Base-by-base conservation (phyloP, 1,140 invertebrate species). In the Holcopasites calliopsidis region DNA sequence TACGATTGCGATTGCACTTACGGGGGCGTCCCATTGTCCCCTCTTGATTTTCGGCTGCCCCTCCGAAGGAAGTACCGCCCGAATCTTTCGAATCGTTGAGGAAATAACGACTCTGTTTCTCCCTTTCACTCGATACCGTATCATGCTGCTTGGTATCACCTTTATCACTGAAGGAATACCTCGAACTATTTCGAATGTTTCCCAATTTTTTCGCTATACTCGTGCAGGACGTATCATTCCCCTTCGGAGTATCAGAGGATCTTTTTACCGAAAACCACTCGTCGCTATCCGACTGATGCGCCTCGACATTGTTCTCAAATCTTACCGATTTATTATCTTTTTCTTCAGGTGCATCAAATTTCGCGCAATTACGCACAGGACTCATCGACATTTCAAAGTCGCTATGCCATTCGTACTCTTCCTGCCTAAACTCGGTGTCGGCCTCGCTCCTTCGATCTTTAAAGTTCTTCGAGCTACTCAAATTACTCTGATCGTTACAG, bases 201-300 rank as follows among this genome's bases (percentile, higher is more conserved):
- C 75, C 40, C 26, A 85, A 72, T 64, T 84, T 82, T 8, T 71
- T 79, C 35, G 69, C 61, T 71, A 79, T 47, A 35, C 52, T 65
- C 1, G 11, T 33, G 47, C 13, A 5, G n/a, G 61, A 33, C n/a
- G 3, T 40, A 38, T 5, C 21, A 28, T 79, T 38, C 4, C 38
- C 49, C 23, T 54, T 52, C 2, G 11, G 7, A 2, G 5, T 18
- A 49, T 31, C 7, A n/a, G n/a, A n/a, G n/a, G n/a, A n/a, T n/a
- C n/a, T n/a, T n/a, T n/a, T n/a, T n/a, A n/a, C n/a, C n/a, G n/a
- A n/a, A n/a, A n/a, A n/a, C n/a, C n/a, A n/a, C n/a, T n/a, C n/a
- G n/a, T n/a, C n/a, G n/a, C n/a, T n/a, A 47, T 47, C 44, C 44
- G 13, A 47, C 16, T 1, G n/a, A 47, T 47, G 16, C 13, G 16